phyloP scores from a whole-genome alignment of 2,797 vertebrate species.

The Momotus momota region DNA sequence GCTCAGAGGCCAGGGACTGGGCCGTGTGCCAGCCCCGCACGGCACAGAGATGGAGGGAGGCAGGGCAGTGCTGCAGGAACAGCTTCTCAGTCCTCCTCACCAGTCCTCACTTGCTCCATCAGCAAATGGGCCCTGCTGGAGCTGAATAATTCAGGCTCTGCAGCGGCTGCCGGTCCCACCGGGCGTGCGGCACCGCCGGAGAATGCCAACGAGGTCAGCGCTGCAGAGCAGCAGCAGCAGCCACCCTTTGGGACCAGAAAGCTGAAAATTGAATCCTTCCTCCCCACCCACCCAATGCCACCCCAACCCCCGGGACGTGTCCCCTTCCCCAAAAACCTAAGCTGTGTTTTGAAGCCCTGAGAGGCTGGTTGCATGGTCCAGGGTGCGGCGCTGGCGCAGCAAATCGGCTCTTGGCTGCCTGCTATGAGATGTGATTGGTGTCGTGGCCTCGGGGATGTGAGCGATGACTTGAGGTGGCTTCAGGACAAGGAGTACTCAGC shows the following conservation, averaged over 20 bases:
- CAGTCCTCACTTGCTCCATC: conserved; percentile 3
- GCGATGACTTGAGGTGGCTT: background rate
- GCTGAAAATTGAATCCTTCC: background rate
- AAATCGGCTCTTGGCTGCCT: background rate
- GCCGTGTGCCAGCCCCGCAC: accelerated
- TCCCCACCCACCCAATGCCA: accelerated
- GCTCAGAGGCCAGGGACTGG: accelerated
- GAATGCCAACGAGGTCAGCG: conserved; percentile 50
- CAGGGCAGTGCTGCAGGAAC: background rate
- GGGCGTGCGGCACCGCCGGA: background rate
- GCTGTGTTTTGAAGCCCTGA: background rate
- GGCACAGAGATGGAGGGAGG: background rate
- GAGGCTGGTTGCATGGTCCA: accelerated
- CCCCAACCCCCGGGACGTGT: accelerated
- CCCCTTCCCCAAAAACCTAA: background rate
- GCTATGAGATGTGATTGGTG: accelerated
- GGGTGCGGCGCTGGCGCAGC: background rate
- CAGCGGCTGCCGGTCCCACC: conserved; percentile 16
- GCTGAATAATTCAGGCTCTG: conserved; percentile 75
- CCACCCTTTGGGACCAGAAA: background rate
- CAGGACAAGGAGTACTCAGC: background rate
- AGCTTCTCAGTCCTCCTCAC: background rate
- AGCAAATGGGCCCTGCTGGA: conserved; percentile 21
- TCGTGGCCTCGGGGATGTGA: accelerated
- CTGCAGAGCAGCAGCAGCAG: conserved; percentile 25